Evolutionary conservation across 2,797 vertebrate species (phyloP), one percentile per base, ranked within the genome.

Genomic region (Gorsachius magnificus): DNA sequence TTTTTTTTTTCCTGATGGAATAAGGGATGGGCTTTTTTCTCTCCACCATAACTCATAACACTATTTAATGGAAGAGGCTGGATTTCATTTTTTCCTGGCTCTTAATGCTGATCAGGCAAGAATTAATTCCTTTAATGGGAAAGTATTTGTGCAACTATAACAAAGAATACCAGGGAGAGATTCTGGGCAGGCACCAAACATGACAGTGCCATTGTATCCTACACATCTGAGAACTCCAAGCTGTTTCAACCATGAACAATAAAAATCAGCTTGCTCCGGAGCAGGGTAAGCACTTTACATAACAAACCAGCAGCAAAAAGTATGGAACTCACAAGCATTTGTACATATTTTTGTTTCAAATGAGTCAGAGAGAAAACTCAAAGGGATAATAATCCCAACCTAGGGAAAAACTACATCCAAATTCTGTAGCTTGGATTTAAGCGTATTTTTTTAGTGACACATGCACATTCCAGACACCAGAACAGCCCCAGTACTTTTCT

Each of bases 51-150:
- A 72, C 26, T 24, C 82, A 64, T 21, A 70, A 48, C 0, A 0
- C 33, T 78, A 5, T 65, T 89, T 77, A 90, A 81, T 63, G 22
- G 33, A 92, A 93, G 54, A 71, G 43, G 16, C 89, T 93, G 57
- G 28, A 83, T 93, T 93, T 92, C 24, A 85, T 89, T 78, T 91
- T 58, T 68, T 91, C 38, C 71, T 95, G 90, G 56, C 74, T 95
- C 69, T 84, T 87, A 76, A 71, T 43, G 53, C 41, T 87, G 71
- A 94, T 80, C 2, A 0, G 38, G 54, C 75, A 83, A 83, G n/a
- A 82, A 83, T 80, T 69, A 83, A 71, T 65, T 91, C 83, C 71
- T 94, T 88, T 83, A 96, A 93, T 75, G 71, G 79, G 61, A 87
- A 78, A 85, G 50, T 64, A 95, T 94, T 92, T 81, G 61, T 82